Evolutionary conservation across 2,888 invertebrate genomes (phyloP).

Genomic region (Pristionchus japonicus): DNA sequence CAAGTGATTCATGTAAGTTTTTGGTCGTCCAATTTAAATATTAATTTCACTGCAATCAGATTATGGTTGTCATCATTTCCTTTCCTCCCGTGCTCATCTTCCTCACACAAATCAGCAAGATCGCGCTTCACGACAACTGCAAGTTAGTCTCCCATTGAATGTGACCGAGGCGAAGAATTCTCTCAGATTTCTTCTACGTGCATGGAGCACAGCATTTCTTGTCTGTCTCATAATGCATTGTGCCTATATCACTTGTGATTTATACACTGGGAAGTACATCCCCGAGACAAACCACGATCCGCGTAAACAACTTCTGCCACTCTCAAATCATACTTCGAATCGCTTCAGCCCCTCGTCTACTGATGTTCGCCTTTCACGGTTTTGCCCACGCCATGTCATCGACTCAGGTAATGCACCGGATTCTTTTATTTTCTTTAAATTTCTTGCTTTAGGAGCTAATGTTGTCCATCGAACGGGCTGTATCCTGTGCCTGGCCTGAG

Average conservation of each 20-base stretch:
- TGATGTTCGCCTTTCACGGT: neutral
- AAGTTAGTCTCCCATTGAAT: too few species aligned
- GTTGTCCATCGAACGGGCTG: neutral
- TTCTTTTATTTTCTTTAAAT: neutral
- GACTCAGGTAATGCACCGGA: neutral
- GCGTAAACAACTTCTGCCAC: neutral
- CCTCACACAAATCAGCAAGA: neutral
- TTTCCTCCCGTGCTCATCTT: neutral
- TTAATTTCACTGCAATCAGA: too few species aligned
- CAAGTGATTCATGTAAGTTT: neutral
- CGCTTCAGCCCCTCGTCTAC: neutral
- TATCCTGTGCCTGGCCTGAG: neutral
- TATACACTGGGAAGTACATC: neutral
- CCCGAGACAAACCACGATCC: constrained; percentile 3
- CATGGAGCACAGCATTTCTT: neutral
- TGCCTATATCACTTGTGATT: neutral
- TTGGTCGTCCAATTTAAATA: too few species aligned
- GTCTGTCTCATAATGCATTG: neutral
- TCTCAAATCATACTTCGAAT: too few species aligned
- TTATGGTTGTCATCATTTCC: neutral
- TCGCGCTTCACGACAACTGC: too few species aligned
- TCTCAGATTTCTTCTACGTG: neutral
- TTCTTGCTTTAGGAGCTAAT: neutral
- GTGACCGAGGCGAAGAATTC: neutral
- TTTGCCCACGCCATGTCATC: neutral